Conservation (phyloP, 2,888 invertebrate species). For the Teinopalpus imperialis region DNA sequence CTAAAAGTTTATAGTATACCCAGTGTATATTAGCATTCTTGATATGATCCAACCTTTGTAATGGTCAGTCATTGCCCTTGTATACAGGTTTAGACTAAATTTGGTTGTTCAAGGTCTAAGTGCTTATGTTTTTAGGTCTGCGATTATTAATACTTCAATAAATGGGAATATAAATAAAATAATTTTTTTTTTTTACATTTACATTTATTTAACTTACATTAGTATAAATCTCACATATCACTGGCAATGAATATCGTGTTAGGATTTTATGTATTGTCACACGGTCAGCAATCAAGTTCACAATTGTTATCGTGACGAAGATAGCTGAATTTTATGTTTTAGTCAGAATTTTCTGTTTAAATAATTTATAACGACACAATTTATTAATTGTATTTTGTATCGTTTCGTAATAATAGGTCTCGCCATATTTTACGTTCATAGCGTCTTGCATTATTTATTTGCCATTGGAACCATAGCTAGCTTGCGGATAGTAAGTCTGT, state of each 20-base stretch:
- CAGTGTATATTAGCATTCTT: constrained; percentile 11
- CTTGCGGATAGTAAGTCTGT: constrained; percentile 22
- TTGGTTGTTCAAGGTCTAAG: constrained; percentile 27
- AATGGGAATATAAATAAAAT: constrained; percentile 4
- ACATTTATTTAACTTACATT: constrained; percentile 25
- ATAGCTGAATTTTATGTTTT: constrained; percentile 45
- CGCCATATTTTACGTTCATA: constrained; percentile 4
- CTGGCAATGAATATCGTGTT: constrained; percentile 34
- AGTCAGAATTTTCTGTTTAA: constrained; percentile 4
- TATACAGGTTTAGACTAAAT: constrained; percentile 48
- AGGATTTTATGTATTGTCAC: constrained; percentile 30
- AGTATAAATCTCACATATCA: constrained; percentile 36
- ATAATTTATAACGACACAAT: no score
- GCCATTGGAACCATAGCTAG: constrained; percentile 19
- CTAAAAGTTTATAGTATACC: constrained; percentile 43
- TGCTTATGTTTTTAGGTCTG: constrained; percentile 4
- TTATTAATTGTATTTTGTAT: constrained; percentile 19
- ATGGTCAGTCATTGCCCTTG: constrained; percentile 64
- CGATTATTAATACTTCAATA: neutral
- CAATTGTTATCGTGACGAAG: constrained; percentile 66
- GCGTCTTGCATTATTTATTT: constrained; percentile 21
- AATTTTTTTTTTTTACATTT: constrained; percentile 11
- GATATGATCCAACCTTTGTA: constrained; percentile 62
- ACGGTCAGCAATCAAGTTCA: constrained; percentile 63
- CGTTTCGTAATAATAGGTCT: constrained; percentile 13